Base-by-base conservation (phyloP, 2,797 vertebrate species). In the Gadopsis bispinosus region DNA sequence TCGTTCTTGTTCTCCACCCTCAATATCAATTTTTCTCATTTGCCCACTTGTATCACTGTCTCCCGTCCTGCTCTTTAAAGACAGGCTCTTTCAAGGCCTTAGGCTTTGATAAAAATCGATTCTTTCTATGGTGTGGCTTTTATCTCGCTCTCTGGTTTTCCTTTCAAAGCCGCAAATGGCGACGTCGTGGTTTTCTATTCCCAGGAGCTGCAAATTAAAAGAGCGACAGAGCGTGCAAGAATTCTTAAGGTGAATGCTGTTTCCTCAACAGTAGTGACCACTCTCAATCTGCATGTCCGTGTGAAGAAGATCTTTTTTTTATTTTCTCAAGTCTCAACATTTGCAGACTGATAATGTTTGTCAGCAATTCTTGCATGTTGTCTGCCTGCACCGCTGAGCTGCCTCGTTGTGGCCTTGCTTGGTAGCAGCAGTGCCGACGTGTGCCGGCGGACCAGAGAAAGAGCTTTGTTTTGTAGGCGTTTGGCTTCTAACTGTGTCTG, bases 101-200 rank as follows among this genome's bases (percentile, higher is more conserved):
- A 33, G 12, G 76, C 79, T 83, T 76, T 77, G 51, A 84, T 56
- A 64, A 77, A 75, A 84, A 80, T 69, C 16, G 7, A 48, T 66
- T 70, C 5, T 62, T 83, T 87, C 5, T 86, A 72, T 39, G 11
- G 4, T 61, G 5, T 6, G 29, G 12, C 68, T 69, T 60, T 80
- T 65, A 58, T 73, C 55, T 37, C 33, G 26, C 26, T 29, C 33
- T 53, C 14, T 48, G 14, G 50, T 64, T 66, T 47, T 62, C 35
- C 59, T 47, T 67, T 50, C 43, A 53, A 61, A 69, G 54, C 66
- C 3, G 4, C 59, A 73, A 56, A 71, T 72, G 60, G 61, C 86
- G 74, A 71, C 11, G 4, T 29, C 41, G 29, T 73, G 22, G n/a
- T 47, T 79, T 69, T 75, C 41, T 43, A 64, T 69, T 66, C 17